Conservation (phyloP, 64 coral and sea anemone genomes). For the Montipora sp. region DNA sequence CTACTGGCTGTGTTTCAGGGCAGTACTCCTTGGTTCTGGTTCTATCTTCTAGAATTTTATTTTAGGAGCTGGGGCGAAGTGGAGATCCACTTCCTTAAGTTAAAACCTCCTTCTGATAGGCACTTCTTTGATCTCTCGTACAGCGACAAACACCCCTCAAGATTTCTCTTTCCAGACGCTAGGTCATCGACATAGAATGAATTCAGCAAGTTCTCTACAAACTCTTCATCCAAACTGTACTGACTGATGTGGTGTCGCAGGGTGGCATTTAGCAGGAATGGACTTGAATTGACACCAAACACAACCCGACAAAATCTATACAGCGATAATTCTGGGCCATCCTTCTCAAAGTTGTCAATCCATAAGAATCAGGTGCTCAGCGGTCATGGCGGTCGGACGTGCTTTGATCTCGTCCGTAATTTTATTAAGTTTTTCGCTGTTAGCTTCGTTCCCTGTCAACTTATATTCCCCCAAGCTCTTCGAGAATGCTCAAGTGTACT, state of each 20-base stretch:
- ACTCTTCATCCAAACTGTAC: background rate
- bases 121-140: background rate
- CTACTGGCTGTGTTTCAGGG: background rate
- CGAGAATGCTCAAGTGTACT: too few relatives aligned
- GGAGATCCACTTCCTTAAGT: background rate
- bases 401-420: too few relatives aligned
- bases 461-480: too few relatives aligned
- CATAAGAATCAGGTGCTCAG: too few relatives aligned
- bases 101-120: constrained; percentile 52
- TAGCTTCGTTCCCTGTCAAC: too few relatives aligned
- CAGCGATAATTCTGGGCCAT: background rate
- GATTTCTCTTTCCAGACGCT: background rate
- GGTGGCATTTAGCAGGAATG: constrained; percentile 38
- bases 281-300: background rate
- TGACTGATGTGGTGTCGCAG: constrained; percentile 47
- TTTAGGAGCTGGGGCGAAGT: too few relatives aligned
- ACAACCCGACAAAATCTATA: too few relatives aligned
- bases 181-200: constrained; percentile 64
- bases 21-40: too few relatives aligned
- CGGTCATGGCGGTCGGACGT: too few relatives aligned
- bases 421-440: too few relatives aligned
- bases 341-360: background rate
- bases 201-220: background rate
- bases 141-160: background rate
- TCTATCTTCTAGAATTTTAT: too few relatives aligned